Base-by-base conservation (phyloP, 1,140 invertebrate genomes). In the Eubasilissa regina region DNA sequence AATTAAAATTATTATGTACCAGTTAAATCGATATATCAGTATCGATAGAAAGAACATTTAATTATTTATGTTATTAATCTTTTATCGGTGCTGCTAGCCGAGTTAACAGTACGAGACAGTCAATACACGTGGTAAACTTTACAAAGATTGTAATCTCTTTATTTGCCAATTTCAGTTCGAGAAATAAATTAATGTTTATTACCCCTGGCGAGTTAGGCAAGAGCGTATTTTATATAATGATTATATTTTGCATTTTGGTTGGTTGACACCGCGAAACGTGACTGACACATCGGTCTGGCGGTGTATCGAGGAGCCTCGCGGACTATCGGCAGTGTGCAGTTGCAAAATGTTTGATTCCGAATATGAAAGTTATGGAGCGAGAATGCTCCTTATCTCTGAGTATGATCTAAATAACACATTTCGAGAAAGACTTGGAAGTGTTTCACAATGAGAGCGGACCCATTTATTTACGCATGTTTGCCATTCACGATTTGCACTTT, bases 271-370 rank as follows among this genome's bases (percentile, higher is more conserved):
- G 55, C 17, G 55, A 58, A 58, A 19, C 55, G 55, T 58, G 55
- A 58, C 55, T 58, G 55, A 58, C 55, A 58, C 55, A 58, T 21
- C 55, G 25, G 25, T 35, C 25, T 35, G 17, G 6, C 0, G 19
- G 13, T 35, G 25, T 56, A 9, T 56, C 53, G n/a, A n/a, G 4
- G 53, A 56, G 15, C 55, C 55, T 35, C 6, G 55, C 17, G 55
- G 15, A 10, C 4, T 13, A 19, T 58, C 17, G 55, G 15, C 55
- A 21, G 15, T 58, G 15, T 15, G 25, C 55, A 58, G 55, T 58
- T 58, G 55, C 55, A 21, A 58, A 58, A 58, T 58, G 17, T 58
- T 58, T 58, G 13, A 11, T 58, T 58, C 55, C 21, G 55, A 58
- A 58, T 17, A 58, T 10, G 55, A 58, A 58, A 58, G 55, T 58